phyloP scores from a whole-genome alignment of 2,888 invertebrate species.

The Patella ulyssiponensis region DNA sequence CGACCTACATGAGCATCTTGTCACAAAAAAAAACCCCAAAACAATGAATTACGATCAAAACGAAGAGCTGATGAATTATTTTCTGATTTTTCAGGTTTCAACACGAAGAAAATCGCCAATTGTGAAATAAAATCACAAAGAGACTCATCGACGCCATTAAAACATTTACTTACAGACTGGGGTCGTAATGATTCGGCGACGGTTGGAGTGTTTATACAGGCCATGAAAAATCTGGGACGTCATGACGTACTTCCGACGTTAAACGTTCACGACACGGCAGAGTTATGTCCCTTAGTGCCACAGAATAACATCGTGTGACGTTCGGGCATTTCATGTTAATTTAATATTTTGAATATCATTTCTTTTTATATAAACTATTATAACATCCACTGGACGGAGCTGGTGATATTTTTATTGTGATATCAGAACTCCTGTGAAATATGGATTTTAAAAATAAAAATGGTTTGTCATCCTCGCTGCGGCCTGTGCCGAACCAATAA shows the following conservation, averaged over 20 bases:
- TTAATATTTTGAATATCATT: too few relatives aligned
- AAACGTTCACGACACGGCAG: slow-evolving; percentile 37
- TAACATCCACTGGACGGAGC: too few relatives aligned
- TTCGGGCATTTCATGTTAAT: not conserved
- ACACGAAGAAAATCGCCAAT: slow-evolving; percentile 42
- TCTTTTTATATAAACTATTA: too few relatives aligned
- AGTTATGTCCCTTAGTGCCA: slow-evolving; percentile 27
- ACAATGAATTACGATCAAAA: too few relatives aligned
- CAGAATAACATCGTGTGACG: slow-evolving; percentile 18
- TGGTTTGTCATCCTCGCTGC: too few relatives aligned
- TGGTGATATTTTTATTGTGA: too few relatives aligned
- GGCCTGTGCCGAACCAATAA: too few relatives aligned
- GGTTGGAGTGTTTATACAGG: slow-evolving; percentile 51
- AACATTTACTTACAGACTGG: slow-evolving; percentile 56
- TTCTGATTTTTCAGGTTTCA: slow-evolving; percentile 52
- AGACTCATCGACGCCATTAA: slow-evolving; percentile 41
- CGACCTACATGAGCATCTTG: too few relatives aligned
- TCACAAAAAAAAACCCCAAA: too few relatives aligned
- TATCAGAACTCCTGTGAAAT: too few relatives aligned
- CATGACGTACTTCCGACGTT: slow-evolving; percentile 50
- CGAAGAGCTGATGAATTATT: not conserved
- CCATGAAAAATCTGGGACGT: slow-evolving; percentile 53
- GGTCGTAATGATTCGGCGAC: slow-evolving; percentile 49
- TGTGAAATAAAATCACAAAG: slow-evolving; percentile 40
- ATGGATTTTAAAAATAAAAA: too few relatives aligned